These are phyloP conservation scores for Sebastes paucispinis DNA, from an alignment of 2,797 vertebrate genomes.

Conservation along the genomic window DNA sequence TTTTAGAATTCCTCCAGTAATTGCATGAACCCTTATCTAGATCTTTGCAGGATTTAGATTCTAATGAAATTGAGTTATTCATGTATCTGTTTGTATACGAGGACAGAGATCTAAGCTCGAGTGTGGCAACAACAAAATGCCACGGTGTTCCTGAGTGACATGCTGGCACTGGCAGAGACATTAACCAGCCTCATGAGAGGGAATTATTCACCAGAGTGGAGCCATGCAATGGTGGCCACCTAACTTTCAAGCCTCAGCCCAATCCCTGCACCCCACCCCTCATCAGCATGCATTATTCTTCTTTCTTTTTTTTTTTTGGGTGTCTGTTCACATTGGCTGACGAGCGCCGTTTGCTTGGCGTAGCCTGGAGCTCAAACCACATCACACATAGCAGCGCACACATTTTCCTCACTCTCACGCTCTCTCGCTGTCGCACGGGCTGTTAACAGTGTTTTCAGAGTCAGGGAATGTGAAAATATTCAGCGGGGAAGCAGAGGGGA, in stretches of 20 bases:
- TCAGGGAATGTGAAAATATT: constrained; percentile 71
- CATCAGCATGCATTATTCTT: constrained; percentile 76
- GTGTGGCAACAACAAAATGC: constrained; percentile 53
- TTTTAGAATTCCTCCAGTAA: too few species aligned
- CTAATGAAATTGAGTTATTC: background rate
- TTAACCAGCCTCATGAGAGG: constrained; percentile 65
- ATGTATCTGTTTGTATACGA: constrained; percentile 9
- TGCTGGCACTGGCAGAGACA: constrained; percentile 11
- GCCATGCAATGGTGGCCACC: constrained; percentile 35
- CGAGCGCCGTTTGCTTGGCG: constrained; percentile 32
- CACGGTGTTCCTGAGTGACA: constrained; percentile 28
- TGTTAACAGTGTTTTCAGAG: constrained; percentile 69
- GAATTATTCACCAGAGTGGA: constrained; percentile 74
- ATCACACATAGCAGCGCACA: constrained; percentile 51
- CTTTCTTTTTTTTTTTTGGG: constrained; percentile 37
- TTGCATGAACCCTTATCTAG: background rate
- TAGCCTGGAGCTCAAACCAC: constrained; percentile 63
- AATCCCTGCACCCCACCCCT: constrained; percentile 11
- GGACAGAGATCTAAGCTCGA: constrained; percentile 15
- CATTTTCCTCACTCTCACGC: constrained; percentile 37
- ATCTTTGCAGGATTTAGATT: background rate
- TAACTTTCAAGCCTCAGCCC: constrained; percentile 64
- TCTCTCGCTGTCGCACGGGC: constrained; percentile 31
- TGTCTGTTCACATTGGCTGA: constrained; percentile 64
- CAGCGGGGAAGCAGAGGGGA: constrained; percentile 33